Percentiles rank a stretch among this genome's conserved stretches.
Conservation (phyloP, 2,113 vertebrate species). For the Myiopsitta monachus region DNA sequence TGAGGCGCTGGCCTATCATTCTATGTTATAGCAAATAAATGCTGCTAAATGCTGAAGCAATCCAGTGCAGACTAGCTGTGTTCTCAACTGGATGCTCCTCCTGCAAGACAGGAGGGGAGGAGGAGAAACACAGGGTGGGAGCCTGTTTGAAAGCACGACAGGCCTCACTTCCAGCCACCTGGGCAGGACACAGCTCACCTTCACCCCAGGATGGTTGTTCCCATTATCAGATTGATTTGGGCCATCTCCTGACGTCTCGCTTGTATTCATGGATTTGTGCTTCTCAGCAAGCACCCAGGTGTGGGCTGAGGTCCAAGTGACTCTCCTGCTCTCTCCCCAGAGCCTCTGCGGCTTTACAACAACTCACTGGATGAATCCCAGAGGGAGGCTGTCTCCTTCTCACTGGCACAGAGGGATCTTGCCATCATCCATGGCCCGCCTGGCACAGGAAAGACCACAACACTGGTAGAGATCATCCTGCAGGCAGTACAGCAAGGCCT, state of each 20-base stretch:
- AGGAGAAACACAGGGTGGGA: not conserved
- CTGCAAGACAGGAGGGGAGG: too few species aligned
- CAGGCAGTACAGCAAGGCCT: slow-evolving; percentile 87
- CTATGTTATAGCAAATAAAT: not conserved
- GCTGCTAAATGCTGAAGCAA: not conserved
- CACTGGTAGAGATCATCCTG: slow-evolving; percentile 89
- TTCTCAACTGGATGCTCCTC: not conserved
- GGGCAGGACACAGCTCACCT: not conserved
- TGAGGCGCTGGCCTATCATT: not conserved
- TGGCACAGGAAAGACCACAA: slow-evolving; percentile 95
- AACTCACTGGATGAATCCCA: slow-evolving; percentile 85
- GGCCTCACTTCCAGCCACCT: not conserved
- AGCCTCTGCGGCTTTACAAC: slow-evolving; percentile 77
- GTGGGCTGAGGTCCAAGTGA: not conserved
- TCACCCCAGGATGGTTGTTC: not conserved
- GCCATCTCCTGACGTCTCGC: not conserved
- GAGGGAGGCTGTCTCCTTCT: slow-evolving; percentile 87
- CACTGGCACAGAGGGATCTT: slow-evolving; percentile 88
- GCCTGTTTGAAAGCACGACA: not conserved
- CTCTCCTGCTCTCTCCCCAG: slow-evolving; percentile 39
- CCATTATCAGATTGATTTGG: not conserved
- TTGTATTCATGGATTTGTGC: not conserved
- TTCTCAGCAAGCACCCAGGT: not conserved
- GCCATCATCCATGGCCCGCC: slow-evolving; percentile 95
- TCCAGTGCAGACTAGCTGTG: too few species aligned